Percentiles rank a stretch among this genome's conserved stretches.
Evolutionary conservation across 2,113 vertebrate genomes (phyloP).

Genomic region (Hemichromis elongatus): DNA sequence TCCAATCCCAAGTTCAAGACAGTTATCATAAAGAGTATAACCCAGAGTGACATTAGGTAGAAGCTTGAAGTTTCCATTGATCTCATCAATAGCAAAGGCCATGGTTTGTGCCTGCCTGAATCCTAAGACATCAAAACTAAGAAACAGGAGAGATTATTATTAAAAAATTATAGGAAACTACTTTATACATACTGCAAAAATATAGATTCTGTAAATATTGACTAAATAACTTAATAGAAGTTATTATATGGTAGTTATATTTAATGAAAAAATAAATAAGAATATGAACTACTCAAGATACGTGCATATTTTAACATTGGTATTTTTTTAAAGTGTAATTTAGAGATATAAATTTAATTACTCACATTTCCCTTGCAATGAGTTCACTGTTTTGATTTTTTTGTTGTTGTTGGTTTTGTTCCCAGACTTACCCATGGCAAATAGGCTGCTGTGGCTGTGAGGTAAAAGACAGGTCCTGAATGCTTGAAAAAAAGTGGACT

Average conservation of each 20-base stretch:
- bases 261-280: not conserved
- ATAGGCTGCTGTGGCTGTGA: constrained; percentile 13
- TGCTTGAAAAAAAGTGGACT: constrained; percentile 10
- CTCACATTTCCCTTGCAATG: not conserved
- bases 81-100: constrained; percentile 65
- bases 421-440: constrained; percentile 33
- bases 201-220: not conserved
- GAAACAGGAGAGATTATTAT: not conserved
- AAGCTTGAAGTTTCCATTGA: constrained; percentile 55
- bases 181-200: not conserved
- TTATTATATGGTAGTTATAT: not conserved
- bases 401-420: not conserved
- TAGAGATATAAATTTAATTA: not conserved
- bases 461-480: constrained; percentile 28
- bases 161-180: not conserved
- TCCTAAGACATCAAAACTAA: constrained; percentile 44
- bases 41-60: constrained; percentile 63
- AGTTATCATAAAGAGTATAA: constrained; percentile 60
- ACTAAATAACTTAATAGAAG: not conserved
- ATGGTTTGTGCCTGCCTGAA: constrained; percentile 62
- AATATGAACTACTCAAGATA: not conserved
- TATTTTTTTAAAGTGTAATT: not conserved
- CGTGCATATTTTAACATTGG: not conserved
- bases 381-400: not conserved
- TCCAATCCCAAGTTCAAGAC: constrained; percentile 40